Evolutionary conservation across 2,888 invertebrate species (phyloP), one percentile per base, ranked within the genome.

Genomic region (Acleris cristana): DNA sequence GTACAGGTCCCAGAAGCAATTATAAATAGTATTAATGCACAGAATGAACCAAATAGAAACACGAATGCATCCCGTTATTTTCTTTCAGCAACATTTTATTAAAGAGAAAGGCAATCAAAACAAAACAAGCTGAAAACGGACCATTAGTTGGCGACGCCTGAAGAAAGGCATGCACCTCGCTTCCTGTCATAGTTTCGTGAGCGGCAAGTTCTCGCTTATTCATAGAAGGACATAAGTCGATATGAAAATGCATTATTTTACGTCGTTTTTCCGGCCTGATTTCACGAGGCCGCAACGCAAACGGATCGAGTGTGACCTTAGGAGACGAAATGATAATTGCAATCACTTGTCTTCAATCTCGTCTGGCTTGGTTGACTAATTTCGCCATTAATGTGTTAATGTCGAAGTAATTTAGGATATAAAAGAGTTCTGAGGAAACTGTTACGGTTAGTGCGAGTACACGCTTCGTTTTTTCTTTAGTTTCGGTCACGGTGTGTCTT

Each of bases 111-210:
- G 56, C 60, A 66, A 66, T 62, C 26, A 61, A 62, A 66, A 52
- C 59, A 64, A 59, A 59, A 44, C 23, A 21, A 34, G 53, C 63
- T 64, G 40, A 71, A 66, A 65, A 64, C 60, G 60, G 66, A 56
- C 60, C 64, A 71, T 75, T 26, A 73, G 74, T 90, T 90, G 80
- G 68, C 75, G 72, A 82, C 82, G 79, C 74, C 89, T 89, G 91
- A 79, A 78, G 79, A 87, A 85, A 85, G 90, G 90, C 78, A 92
- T 85, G 88, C 87, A 84, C 79, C 79, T 75, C 75, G 79, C 82
- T 92, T 92, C 92, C 92, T 83, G 90, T 87, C 88, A 86, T 83
- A 88, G 89, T 87, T 90, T 88, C 79, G 83, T 84, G 85, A 87
- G 85, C 82, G 80, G 75, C 75, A 80, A 79, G 74, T 75, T 73